These are phyloP conservation scores for Patagioenas fasciata DNA, from an alignment of 2,113 vertebrate species.

Conservation along the genomic window DNA sequence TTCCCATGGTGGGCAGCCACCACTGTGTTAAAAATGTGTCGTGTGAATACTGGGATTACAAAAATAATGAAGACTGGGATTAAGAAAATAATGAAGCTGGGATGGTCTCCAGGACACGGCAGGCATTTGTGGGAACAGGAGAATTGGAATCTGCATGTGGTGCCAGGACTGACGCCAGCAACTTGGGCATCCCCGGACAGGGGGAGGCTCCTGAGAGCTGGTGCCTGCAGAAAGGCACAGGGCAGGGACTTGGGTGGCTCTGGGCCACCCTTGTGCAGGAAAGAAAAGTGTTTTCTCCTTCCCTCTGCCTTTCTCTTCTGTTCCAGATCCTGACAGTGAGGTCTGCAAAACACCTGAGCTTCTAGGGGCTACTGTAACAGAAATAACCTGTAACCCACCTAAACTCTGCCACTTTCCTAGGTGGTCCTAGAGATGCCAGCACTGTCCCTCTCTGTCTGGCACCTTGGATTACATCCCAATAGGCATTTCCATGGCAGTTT, in stretches of 20 bases:
- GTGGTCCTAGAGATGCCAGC: neutral
- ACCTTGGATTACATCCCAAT: neutral
- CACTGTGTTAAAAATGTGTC: neutral
- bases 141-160: rapidly evolving
- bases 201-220: neutral
- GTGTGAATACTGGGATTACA: neutral
- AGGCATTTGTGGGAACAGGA: neutral
- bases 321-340: neutral
- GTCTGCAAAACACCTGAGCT: neutral
- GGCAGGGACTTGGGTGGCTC: rapidly evolving
- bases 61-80: neutral
- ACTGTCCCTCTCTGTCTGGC: neutral
- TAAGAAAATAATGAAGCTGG: neutral
- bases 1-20: rapidly evolving
- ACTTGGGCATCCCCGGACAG: neutral
- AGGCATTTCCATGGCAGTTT: neutral
- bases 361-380: neutral
- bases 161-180: neutral
- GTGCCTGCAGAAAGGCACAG: neutral
- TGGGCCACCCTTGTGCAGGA: no score
- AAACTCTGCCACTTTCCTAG: neutral
- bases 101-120: neutral
- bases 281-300: neutral
- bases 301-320: neutral
- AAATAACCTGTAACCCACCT: neutral